These are phyloP conservation scores for Australoheros facetus DNA, from an alignment of 2,797 vertebrate species.

Conservation along the genomic window DNA sequence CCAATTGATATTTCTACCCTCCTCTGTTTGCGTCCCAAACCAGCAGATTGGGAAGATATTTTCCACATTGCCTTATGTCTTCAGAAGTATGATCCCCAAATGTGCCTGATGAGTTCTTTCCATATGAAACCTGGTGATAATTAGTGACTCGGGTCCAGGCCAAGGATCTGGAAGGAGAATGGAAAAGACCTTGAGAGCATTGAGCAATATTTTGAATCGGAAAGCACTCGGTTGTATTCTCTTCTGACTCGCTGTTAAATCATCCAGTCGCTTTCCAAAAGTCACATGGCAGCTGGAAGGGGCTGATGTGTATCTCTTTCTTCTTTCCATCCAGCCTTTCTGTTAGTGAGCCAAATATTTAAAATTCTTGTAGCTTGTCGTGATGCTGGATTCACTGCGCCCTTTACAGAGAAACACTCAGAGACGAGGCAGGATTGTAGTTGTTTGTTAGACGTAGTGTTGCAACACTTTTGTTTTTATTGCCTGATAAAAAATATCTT, in stretches of 20 bases:
- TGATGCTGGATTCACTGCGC: slow-evolving; percentile 38
- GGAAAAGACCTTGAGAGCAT: slow-evolving; percentile 66
- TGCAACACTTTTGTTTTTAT: slow-evolving; percentile 30
- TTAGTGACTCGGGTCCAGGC: slow-evolving; percentile 49
- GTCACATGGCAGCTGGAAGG: slow-evolving; percentile 63
- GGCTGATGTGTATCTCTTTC: slow-evolving; percentile 48
- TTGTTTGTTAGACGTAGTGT: background rate
- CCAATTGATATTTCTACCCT: slow-evolving; percentile 21
- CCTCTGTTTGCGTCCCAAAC: slow-evolving; percentile 26
- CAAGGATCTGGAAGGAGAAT: slow-evolving; percentile 54
- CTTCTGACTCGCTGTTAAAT: slow-evolving; percentile 58
- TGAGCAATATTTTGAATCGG: slow-evolving; percentile 62
- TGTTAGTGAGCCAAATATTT: slow-evolving; percentile 52
- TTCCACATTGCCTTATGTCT: slow-evolving; percentile 60
- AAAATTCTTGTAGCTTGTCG: slow-evolving; percentile 55
- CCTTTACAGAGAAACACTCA: background rate
- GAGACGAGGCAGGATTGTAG: background rate
- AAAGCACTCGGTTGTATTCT: slow-evolving; percentile 38
- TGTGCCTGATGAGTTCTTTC: slow-evolving; percentile 70
- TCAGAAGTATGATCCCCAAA: slow-evolving; percentile 37
- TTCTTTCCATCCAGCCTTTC: slow-evolving; percentile 45
- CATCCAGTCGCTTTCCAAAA: slow-evolving; percentile 45
- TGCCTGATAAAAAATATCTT: background rate
- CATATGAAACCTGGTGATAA: slow-evolving; percentile 72
- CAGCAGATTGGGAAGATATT: slow-evolving; percentile 46